Conservation (phyloP, 2,113 vertebrate genomes). For the Microtus richardsoni region DNA sequence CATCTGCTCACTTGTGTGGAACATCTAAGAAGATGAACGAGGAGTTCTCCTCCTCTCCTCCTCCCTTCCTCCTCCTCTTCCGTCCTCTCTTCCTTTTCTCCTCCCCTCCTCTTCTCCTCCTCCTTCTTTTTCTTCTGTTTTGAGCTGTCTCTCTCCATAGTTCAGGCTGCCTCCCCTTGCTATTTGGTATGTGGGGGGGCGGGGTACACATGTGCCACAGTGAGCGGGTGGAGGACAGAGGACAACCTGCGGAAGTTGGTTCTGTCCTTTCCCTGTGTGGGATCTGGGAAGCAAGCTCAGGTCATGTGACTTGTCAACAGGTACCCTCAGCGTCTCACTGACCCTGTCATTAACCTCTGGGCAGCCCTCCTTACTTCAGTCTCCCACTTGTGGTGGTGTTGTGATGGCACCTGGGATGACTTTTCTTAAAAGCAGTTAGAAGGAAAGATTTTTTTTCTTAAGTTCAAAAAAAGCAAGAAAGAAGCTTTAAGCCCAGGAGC, state of each 20-base stretch:
- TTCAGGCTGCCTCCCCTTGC: no score
- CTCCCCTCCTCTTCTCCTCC: not conserved
- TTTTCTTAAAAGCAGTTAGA: slow-evolving; percentile 30
- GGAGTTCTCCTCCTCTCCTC: no score
- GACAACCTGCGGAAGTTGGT: not conserved
- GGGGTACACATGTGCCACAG: not conserved
- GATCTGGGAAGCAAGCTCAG: not conserved
- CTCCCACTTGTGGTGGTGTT: not conserved
- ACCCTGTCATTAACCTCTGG: not conserved
- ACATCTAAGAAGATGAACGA: not conserved
- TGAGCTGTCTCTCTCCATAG: not conserved
- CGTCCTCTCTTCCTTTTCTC: no score
- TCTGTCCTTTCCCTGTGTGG: not conserved
- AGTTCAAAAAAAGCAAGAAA: slow-evolving; percentile 33
- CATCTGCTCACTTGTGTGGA: slow-evolving; percentile 13
- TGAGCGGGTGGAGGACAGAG: no score
- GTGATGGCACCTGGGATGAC: not conserved
- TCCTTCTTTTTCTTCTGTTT: not conserved
- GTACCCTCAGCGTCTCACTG: not conserved
- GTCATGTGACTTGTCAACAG: not conserved
- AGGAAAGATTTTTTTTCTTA: not conserved
- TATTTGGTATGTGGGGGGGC: not conserved
- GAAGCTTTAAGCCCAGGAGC: slow-evolving; percentile 12
- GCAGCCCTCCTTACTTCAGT: not conserved
- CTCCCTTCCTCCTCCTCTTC: no score